A percentile compares a stretch with the other conserved stretches of the same genome.
Evolutionary conservation across 2,113 vertebrate genomes (phyloP).

Genomic region (Isurus oxyrinchus): DNA sequence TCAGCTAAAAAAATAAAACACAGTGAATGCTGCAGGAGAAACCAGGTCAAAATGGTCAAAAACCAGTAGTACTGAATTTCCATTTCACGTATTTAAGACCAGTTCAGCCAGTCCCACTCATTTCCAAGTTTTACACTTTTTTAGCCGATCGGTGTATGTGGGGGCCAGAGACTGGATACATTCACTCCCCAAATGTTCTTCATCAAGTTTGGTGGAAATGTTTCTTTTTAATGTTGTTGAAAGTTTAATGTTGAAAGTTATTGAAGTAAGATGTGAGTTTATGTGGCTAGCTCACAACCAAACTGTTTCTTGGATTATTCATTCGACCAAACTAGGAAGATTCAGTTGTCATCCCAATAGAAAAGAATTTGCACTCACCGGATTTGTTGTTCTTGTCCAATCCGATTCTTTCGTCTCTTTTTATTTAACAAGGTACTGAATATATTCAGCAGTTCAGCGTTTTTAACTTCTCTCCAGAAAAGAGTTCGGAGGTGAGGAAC

Average conservation of each 20-base stretch:
- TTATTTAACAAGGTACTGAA: no score
- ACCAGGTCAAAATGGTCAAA: no score
- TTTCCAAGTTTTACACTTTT: no score
- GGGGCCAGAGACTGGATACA: not conserved
- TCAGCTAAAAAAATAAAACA: no score
- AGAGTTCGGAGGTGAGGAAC: not conserved
- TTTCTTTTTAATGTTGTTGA: not conserved
- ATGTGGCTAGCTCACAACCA: not conserved
- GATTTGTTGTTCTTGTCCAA: not conserved
- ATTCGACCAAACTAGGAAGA: not conserved
- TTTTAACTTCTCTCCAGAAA: not conserved
- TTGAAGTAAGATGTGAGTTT: not conserved
- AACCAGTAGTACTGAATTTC: no score
- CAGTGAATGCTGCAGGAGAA: no score
- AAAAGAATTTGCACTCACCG: not conserved
- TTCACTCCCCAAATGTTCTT: not conserved
- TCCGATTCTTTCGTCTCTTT: not conserved
- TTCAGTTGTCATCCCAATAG: not conserved
- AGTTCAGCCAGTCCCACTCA: no score
- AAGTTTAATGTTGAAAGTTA: no score
- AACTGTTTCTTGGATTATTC: not conserved
- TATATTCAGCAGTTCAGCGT: not conserved
- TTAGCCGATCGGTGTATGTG: not conserved
- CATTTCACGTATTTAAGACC: no score
- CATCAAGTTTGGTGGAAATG: not conserved